Evolutionary conservation across 2,113 vertebrate genomes (phyloP), one percentile per base, ranked within the genome.

Genomic region (Aegotheles bennettii): DNA sequence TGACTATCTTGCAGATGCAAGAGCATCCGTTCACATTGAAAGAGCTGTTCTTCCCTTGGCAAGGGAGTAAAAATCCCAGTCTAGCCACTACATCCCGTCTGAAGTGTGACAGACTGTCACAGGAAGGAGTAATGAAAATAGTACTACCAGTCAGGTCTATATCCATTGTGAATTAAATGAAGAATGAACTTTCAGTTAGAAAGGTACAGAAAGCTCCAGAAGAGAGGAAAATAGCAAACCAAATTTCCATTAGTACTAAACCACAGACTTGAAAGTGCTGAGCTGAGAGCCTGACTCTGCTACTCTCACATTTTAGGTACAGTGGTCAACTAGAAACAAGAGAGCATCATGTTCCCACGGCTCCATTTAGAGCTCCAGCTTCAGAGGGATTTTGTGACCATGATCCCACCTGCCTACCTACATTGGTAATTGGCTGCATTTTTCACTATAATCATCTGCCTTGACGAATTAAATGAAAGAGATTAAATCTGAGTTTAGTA

Each of bases 301-400:
- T 50, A 14, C 10, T 70, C 23, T 48, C n/a, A 59, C 8, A 13
- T 76, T 69, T 54, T 71, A 42, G 26, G 3, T 42, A 8, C 14
- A 35, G 13, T 50, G 35, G 10, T 60, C 33, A 85, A 5, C 50
- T 67, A 38, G 16, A 79, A 83, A 68, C 11, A 59, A 47, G 43
- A 36, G 5, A 63, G 4, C 7, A 36, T 38, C 1, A 0, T 67
- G 19, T 38, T 74, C 26, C 33, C 69, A 16, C 4, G 54, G 13
- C 16, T 61, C 17, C 19, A 18, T 54, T 78, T 84, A 69, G 16
- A 69, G 13, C 4, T 79, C 13, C 11, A 53, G 10, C 11, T 54
- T 43, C 8, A 65, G 38, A 57, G 6, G 11, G 3, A n/a, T 59
- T 69, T 94, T 40, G 9, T 45, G 9, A 25, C 42, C 0, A 0